Evolutionary conservation across 2,888 invertebrate species (phyloP), one percentile per base, ranked within the genome.

Genomic region (Ephialtes manifestator): DNA sequence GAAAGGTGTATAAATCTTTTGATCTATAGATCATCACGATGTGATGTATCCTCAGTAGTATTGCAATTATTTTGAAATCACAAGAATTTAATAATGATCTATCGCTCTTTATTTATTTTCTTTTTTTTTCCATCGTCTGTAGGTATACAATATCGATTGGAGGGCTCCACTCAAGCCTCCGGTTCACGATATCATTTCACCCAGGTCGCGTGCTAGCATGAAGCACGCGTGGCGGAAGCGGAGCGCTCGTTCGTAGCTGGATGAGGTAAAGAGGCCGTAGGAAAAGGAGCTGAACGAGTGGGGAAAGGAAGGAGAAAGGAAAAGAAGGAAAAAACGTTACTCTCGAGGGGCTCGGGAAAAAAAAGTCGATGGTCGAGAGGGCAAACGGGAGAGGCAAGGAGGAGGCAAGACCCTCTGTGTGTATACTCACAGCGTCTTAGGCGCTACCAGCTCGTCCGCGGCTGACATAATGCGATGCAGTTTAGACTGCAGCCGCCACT

Each of bases 401-500:
- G 15, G 20, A 10, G n/a, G n/a, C n/a, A 74, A 13, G 58, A 28
- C 58, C 13, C 28, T 46, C 15, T 15, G 11, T 60, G 31, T 24
- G 20, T n/a, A 80, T 88, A 91, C 90, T 90, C 72, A 90, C 90
- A 91, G 81, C 43, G 88, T 90, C 83, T 88, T 90, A 15, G 87
- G 88, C 81, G 85, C 76, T 55, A 74, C 85, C 75, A 79, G 81
- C 81, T 89, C 89, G 83, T 82, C 79, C 85, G 65, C 76, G 24
- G 82, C 70, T 60, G 87, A 84, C 90, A 89, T 89, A 80, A 74
- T 83, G 43, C 77, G 58, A 74, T 65, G 79, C 78, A 51, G 88
- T 81, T 65, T 35, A 51, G 71, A 51, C 24, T 31, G 67, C 65
- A 82, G 65, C 63, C 70, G 58, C 48, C 77, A 67, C 65, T 60